A percentile compares a stretch with the other conserved stretches of the same genome.
These are phyloP conservation scores for Conopomorpha cramerella DNA, from an alignment of 1,140 invertebrate genomes.

Conservation along the genomic window DNA sequence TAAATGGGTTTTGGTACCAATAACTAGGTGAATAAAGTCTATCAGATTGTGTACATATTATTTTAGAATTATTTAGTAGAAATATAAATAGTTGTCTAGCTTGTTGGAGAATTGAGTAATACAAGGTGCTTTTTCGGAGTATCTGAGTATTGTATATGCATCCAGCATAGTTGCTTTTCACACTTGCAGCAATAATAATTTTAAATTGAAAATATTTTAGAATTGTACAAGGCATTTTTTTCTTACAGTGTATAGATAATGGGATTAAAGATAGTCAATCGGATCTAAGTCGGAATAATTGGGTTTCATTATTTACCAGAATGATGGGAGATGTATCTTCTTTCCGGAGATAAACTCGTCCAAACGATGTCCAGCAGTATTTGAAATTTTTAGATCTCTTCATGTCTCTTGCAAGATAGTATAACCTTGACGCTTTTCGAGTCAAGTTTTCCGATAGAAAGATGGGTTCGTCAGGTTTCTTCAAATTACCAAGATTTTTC, in stretches of 20 bases:
- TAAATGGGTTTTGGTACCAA: not conserved
- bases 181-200: not conserved
- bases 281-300: not conserved
- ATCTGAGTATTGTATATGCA: not conserved
- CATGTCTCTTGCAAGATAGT: not conserved
- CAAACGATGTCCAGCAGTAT: not conserved
- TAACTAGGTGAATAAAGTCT: no score
- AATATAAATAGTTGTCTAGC: no score
- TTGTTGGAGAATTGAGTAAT: no score
- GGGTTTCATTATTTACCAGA: not conserved
- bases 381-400: not conserved
- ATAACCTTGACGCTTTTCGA: not conserved
- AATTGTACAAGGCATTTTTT: no score
- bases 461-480: not conserved
- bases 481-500: not conserved
- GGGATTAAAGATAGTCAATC: not conserved
- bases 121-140: no score
- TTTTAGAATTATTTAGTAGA: no score
- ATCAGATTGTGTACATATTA: no score
- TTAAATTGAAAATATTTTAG: not conserved
- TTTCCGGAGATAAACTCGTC: not conserved
- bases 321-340: not conserved
- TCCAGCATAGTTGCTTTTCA: not conserved
- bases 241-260: not conserved
- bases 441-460: not conserved